These are phyloP conservation scores for Cotesia vestalis DNA, from an alignment of 1,140 invertebrate species.

Conservation along the genomic window DNA sequence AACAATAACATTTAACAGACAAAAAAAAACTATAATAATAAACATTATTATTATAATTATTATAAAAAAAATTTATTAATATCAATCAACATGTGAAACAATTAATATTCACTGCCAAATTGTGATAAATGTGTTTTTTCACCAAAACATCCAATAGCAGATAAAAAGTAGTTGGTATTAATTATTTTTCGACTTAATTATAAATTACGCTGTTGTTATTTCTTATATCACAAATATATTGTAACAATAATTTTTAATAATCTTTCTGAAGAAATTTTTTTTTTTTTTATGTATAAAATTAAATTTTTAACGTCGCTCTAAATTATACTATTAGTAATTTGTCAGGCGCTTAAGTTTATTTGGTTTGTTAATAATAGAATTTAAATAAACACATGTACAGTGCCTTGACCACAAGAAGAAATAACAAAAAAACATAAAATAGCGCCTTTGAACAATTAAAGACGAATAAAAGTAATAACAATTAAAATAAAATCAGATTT, in stretches of 20 bases:
- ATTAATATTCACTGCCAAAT: conserved; percentile 62
- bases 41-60: not conserved
- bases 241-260: no score
- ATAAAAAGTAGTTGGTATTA: no score
- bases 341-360: conserved; percentile 48
- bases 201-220: no score
- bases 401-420: conserved; percentile 59
- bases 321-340: conserved; percentile 21
- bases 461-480: not conserved
- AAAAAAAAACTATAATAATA: conserved; percentile 13
- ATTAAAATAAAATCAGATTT: no score
- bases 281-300: no score
- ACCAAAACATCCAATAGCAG: conserved; percentile 31
- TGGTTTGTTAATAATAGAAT: conserved; percentile 42
- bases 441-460: conserved; percentile 2
- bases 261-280: no score
- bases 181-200: no score
- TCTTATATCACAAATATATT: no score
- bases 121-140: conserved; percentile 58
- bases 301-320: no score
- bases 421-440: conserved; percentile 28
- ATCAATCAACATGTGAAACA: conserved; percentile 40
- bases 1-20: conserved; percentile 23
- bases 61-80: conserved; percentile 38
- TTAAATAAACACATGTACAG: conserved; percentile 59